Conservation (phyloP, 2,888 invertebrate genomes). For the Sminthurides aquaticus region DNA sequence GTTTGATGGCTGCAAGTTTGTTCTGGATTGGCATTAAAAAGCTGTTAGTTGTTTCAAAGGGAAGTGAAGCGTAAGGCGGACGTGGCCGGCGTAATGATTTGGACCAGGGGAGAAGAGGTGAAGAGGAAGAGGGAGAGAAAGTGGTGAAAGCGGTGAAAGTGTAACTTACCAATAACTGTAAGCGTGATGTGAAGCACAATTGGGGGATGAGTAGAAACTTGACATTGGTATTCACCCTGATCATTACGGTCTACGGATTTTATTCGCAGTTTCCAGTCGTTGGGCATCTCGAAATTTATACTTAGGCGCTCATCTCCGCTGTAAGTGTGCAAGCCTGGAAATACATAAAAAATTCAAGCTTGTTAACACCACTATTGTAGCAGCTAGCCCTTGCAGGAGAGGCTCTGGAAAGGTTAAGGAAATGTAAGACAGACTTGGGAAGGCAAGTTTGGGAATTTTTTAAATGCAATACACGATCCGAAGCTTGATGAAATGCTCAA, state of each 20-base stretch:
- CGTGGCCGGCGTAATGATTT: background rate
- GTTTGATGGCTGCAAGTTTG: no score
- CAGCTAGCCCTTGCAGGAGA: background rate
- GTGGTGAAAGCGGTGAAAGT: background rate
- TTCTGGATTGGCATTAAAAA: background rate
- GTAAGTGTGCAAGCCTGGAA: constrained; percentile 45
- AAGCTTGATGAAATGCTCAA: no score
- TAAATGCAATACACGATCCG: no score
- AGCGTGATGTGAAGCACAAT: constrained; percentile 42
- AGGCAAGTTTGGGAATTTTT: no score
- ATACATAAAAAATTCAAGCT: background rate
- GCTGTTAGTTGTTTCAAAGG: background rate
- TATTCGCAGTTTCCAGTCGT: constrained; percentile 54
- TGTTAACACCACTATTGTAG: background rate
- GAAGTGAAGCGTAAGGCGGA: background rate
- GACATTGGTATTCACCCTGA: constrained; percentile 45
- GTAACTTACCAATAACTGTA: constrained; percentile 54
- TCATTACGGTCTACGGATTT: constrained; percentile 51
- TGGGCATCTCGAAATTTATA: constrained; percentile 52
- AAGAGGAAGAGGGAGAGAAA: constrained; percentile 4
- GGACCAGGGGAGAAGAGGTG: background rate
- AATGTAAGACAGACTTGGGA: no score
- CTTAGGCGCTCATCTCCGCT: constrained; percentile 49
- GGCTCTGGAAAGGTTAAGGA: no score
- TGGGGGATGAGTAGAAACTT: constrained; percentile 45